phyloP scores from a whole-genome alignment of 2,797 vertebrate genomes.

The Peromyscus nudipes region DNA sequence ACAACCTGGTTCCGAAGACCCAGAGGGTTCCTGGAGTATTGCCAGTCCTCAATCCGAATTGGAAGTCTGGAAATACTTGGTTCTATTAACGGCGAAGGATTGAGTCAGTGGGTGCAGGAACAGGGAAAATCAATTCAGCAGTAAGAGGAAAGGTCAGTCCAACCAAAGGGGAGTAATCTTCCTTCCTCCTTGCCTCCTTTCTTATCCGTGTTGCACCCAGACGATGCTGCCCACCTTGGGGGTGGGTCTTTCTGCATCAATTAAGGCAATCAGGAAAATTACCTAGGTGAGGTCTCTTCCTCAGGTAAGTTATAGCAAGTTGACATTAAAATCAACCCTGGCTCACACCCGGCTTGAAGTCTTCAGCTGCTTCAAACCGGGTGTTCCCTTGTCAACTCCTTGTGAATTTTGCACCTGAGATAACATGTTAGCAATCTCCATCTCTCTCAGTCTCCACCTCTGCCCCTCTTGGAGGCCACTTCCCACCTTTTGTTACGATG shows the following conservation, averaged over 20 bases:
- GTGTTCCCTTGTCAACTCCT: not conserved
- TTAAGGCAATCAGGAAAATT: not conserved
- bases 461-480: not conserved
- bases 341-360: not conserved
- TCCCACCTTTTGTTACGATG: not conserved
- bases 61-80: not conserved
- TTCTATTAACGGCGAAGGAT: not conserved
- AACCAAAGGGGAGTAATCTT: not conserved
- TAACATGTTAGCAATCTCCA: not conserved
- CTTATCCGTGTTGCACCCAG: not conserved
- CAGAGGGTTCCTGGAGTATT: not conserved
- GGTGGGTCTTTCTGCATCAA: not conserved
- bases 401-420: not conserved
- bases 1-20: not conserved
- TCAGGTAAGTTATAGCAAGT: not conserved
- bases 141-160: not conserved
- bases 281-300: not conserved
- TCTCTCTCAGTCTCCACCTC: too few relatives aligned
- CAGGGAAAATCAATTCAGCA: not conserved
- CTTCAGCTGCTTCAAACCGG: not conserved
- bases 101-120: not conserved
- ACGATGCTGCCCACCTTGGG: not conserved
- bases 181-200: not conserved
- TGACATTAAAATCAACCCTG: not conserved
- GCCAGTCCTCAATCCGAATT: not conserved